A percentile compares a stretch with the other conserved stretches of the same genome.
Conservation (phyloP, 1,140 invertebrate species). For the Melipona quadrifasciata region DNA sequence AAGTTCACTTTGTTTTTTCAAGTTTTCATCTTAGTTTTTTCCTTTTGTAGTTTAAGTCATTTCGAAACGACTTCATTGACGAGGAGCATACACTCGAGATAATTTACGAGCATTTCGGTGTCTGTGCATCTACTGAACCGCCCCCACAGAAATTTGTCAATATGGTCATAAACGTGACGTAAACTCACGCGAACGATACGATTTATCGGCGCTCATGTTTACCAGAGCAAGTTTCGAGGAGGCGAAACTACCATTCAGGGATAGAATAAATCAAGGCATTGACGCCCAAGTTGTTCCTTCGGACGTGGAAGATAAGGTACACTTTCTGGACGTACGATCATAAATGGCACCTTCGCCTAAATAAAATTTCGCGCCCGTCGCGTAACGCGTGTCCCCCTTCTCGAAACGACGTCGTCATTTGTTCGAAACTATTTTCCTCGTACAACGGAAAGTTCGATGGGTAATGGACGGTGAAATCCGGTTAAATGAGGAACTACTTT, state of each 20-base stretch:
- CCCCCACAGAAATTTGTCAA: neutral
- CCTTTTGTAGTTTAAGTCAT: neutral
- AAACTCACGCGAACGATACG: neutral
- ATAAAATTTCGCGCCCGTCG: neutral
- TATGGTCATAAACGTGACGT: conserved; percentile 2
- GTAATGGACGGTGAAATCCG: neutral
- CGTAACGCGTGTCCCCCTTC: neutral
- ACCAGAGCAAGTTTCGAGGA: neutral
- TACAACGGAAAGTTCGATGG: neutral
- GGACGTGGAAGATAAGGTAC: neutral
- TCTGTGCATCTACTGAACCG: neutral
- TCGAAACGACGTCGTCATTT: neutral
- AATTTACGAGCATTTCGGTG: neutral
- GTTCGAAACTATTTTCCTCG: neutral
- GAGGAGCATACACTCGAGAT: neutral
- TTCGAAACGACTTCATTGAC: neutral
- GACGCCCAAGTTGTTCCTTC: neutral
- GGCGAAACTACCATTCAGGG: neutral
- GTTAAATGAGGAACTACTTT: neutral
- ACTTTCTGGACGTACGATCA: neutral
- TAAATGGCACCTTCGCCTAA: neutral
- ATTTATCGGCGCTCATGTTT: conserved; percentile 2
- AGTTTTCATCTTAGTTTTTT: too few relatives aligned
- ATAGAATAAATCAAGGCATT: conserved; percentile 5
- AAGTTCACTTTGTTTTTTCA: neutral